Evolutionary conservation across 2,888 invertebrate genomes (phyloP).

Genomic region (Chymomyza caudatula): DNA sequence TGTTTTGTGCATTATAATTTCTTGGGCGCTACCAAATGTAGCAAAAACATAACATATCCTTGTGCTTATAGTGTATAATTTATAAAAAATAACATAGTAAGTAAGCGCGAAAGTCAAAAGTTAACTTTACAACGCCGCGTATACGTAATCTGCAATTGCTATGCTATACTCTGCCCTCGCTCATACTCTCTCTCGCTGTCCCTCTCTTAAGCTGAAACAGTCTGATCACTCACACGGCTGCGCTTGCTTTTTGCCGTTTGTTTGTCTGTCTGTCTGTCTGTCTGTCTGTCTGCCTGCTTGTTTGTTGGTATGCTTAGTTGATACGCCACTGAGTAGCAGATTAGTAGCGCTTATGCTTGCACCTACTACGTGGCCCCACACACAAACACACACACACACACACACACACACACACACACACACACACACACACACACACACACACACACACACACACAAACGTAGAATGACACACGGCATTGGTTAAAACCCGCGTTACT

Average conservation of each 20-base stretch:
- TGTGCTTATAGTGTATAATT: background rate
- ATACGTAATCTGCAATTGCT: slow-evolving; percentile 62
- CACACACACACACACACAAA: slow-evolving; percentile 24
- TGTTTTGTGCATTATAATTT: no score
- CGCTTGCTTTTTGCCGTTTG: slow-evolving; percentile 4
- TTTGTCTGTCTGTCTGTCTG: slow-evolving; percentile 1
- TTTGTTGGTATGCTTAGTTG: slow-evolving; percentile 51
- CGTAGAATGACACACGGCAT: background rate
- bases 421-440: background rate
- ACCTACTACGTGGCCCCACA: slow-evolving; percentile 63
- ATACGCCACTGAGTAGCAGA: slow-evolving; percentile 70
- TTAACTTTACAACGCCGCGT: slow-evolving; percentile 49
- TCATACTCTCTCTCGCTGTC: background rate
- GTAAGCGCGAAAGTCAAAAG: background rate
- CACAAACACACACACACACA: no score
- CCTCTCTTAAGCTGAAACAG: background rate
- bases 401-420: slow-evolving; percentile 13
- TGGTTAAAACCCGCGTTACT: background rate
- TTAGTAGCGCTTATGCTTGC: slow-evolving; percentile 71
- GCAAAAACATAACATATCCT: background rate
- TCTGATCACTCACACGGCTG: background rate
- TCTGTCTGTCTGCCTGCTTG: slow-evolving; percentile 41
- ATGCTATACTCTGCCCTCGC: slow-evolving; percentile 16
- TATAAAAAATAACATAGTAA: background rate
- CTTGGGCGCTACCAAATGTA: background rate